Evolutionary conservation across 2,113 vertebrate genomes (phyloP).

Genomic region (Neoarius graeffei): DNA sequence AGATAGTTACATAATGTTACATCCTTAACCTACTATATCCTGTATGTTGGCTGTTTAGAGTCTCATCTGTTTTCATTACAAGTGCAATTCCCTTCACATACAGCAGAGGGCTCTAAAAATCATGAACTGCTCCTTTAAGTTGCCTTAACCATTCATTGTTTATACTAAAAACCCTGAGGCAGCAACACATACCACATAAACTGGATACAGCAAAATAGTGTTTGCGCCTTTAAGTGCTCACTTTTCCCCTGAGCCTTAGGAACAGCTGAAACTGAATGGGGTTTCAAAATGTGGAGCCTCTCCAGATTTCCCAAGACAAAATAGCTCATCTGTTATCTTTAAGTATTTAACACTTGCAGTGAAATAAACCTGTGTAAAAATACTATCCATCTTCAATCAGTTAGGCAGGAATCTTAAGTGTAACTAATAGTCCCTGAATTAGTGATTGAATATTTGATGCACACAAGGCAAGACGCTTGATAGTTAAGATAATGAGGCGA

Average conservation of each 20-base stretch:
- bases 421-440: slow-evolving; percentile 71
- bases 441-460: slow-evolving; percentile 72
- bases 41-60: background rate
- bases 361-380: slow-evolving; percentile 39
- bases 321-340: slow-evolving; percentile 22
- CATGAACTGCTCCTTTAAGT: background rate
- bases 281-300: slow-evolving; percentile 54
- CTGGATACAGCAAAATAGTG: slow-evolving; percentile 9
- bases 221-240: slow-evolving; percentile 11
- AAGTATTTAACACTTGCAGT: slow-evolving; percentile 16
- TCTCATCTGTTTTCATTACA: background rate
- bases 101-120: background rate
- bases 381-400: slow-evolving; percentile 67
- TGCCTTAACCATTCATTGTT: background rate
- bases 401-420: slow-evolving; percentile 67
- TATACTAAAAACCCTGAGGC: slow-evolving; percentile 48
- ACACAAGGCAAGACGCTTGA: slow-evolving; percentile 61
- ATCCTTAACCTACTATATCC: background rate
- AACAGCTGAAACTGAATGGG: slow-evolving; percentile 1
- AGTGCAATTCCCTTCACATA: background rate
- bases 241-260: slow-evolving; percentile 1
- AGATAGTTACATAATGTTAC: background rate
- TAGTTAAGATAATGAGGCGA: slow-evolving; percentile 69
- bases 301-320: slow-evolving; percentile 41
- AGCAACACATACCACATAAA: slow-evolving; percentile 47